A percentile compares a stretch with the other conserved stretches of the same genome.
These are phyloP conservation scores for Pseudonaja textilis DNA, from an alignment of 2,113 vertebrate species.

Conservation along the genomic window DNA sequence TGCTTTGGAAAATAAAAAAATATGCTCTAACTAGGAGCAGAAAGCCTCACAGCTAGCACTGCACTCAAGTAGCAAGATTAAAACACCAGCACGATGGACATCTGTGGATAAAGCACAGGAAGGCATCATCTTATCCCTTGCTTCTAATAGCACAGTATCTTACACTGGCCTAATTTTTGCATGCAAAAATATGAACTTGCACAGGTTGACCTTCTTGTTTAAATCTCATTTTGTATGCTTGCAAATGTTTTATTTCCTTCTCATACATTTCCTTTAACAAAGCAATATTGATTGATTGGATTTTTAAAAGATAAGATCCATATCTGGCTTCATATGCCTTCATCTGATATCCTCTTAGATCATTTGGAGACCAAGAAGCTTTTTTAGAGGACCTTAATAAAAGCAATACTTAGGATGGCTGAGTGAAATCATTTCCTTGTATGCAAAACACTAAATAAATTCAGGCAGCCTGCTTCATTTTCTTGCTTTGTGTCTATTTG, in stretches of 20 bases:
- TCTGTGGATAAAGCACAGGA: background rate
- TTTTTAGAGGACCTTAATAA: background rate
- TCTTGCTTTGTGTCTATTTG: slow-evolving; percentile 2
- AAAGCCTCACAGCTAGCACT: background rate
- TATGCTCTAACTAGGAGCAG: background rate
- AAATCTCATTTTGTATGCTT: background rate
- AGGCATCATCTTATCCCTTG: background rate
- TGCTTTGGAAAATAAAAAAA: background rate
- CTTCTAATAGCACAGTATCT: background rate
- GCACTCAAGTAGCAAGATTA: background rate
- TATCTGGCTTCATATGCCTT: background rate
- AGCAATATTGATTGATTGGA: slow-evolving; percentile 1
- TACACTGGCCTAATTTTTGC: background rate
- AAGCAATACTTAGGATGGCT: slow-evolving; percentile 14
- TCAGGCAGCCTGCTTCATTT: background rate
- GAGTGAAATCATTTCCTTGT: background rate
- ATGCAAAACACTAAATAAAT: background rate
- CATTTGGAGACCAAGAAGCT: background rate
- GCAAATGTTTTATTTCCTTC: background rate
- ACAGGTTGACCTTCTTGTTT: background rate
- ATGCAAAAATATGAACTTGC: no score
- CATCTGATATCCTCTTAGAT: background rate
- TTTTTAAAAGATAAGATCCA: background rate
- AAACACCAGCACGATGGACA: background rate
- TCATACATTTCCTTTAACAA: background rate